Base-by-base conservation (phyloP, 2,797 vertebrate genomes). In the Sebastes alutus region DNA sequence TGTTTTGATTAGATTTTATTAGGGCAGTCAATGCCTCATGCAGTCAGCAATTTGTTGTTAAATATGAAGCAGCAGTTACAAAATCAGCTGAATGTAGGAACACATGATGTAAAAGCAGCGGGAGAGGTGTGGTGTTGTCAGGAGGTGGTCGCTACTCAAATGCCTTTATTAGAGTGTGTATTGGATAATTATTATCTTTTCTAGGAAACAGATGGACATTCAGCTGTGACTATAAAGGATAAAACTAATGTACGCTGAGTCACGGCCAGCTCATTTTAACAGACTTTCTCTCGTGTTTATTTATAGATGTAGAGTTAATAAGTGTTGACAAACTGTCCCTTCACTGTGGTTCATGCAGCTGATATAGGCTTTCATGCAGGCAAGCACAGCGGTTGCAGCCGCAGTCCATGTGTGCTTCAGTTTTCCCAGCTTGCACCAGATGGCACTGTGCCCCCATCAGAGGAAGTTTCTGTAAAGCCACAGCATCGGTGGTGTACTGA, bases 371-470 rank as follows among this genome's bases (percentile, higher is more conserved):
- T 6, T 58, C 3, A 49, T 52, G 38, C 7, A 46, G 56, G 38
- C 9, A 1, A 10, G 35, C 25, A 9, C 6, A 4, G 4, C 2
- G 8, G 13, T 49, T 73, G 2, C 27, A 29, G 61, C 32, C 16
- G 12, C 30, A 14, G 7, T 7, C 3, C 35, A 18, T 16, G 6
- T 25, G 9, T 11, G 32, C 49, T 35, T 42, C 38, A 78, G 14
- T 66, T 76, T 25, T 8, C 6, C 2, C 23, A 14, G 5, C 25
- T 13, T 77, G 88, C 89, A 88, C 55, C 55, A 82, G 92, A 5
- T 82, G 90, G 89, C 88, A 72, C 83, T 93, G 74, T 92, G 66
- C 4, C 25, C 6, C 72, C 46, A 35, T 56, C 23, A 35, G 56
- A 61, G 74, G 12, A 61, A 3, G 62, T 18, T 5, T 60, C 38